These are phyloP conservation scores for Desmophyllum pertusum DNA, from an alignment of 92 coral and sea anemone species.

Conservation along the genomic window DNA sequence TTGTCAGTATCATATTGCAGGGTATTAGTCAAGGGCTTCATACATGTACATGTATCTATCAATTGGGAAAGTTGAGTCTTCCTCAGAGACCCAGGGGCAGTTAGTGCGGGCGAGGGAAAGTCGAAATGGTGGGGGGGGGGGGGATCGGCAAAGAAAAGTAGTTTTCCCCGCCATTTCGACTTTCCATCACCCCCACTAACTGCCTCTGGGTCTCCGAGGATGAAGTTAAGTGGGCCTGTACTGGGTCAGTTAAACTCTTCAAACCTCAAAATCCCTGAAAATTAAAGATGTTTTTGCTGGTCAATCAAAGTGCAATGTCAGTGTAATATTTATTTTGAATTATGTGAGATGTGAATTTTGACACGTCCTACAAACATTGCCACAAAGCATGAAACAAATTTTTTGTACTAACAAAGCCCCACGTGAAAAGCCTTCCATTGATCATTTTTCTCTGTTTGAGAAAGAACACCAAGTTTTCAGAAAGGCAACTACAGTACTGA, in stretches of 20 bases:
- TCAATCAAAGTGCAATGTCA: neutral
- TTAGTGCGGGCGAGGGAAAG: too few species aligned
- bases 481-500: neutral
- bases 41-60: too few species aligned
- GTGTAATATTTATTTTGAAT: neutral
- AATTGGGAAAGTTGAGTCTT: too few species aligned
- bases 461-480: neutral
- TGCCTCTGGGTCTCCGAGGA: too few species aligned
- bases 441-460: slow-evolving; percentile 19
- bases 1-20: neutral
- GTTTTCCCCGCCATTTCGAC: too few species aligned
- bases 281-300: neutral
- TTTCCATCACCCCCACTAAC: too few species aligned
- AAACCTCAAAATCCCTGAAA: neutral
- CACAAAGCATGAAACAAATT: neutral
- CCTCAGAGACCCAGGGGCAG: too few species aligned
- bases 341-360: too few species aligned
- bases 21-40: too few species aligned
- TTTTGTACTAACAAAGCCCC: slow-evolving; percentile 31
- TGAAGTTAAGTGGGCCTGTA: too few species aligned
- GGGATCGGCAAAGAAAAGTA: too few species aligned
- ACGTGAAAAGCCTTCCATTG: slow-evolving; percentile 7
- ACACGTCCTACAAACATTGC: neutral
- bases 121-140: too few species aligned
- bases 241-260: neutral